A percentile compares a stretch with the other conserved stretches of the same genome.
Evolutionary conservation across 2,888 invertebrate genomes (phyloP).

Genomic region (Argyresthia goedartella): DNA sequence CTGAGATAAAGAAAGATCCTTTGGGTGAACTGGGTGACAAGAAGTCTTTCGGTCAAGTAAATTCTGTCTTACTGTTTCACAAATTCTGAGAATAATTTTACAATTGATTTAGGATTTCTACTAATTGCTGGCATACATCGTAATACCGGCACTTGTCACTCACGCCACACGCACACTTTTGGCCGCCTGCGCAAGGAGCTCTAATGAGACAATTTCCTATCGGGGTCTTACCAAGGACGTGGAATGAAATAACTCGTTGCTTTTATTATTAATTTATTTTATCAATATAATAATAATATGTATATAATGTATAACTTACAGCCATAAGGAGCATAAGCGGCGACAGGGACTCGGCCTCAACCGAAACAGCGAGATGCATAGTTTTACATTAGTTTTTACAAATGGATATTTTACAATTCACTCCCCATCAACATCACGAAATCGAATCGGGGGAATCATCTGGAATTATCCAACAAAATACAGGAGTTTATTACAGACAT

Average conservation of each 20-base stretch:
- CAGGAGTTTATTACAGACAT: background rate
- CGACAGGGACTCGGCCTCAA: conserved; percentile 7
- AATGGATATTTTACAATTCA: conserved; percentile 1
- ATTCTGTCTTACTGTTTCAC: no score
- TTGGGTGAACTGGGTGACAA: no score
- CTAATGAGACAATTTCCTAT: no score
- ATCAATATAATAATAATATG: conserved; percentile 69
- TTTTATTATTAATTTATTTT: conserved; percentile 70
- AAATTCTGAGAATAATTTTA: no score
- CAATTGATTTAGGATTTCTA: no score
- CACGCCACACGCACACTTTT: no score
- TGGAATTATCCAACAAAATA: background rate
- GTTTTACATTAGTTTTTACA: background rate
- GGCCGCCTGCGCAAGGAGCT: no score
- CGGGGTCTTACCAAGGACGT: background rate
- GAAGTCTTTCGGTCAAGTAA: no score
- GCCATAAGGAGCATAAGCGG: conserved; percentile 40
- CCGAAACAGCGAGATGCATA: background rate
- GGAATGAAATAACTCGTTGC: conserved; percentile 11
- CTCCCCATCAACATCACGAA: background rate
- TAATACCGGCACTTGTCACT: no score
- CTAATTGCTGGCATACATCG: no score
- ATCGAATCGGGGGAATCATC: background rate
- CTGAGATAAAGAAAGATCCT: no score
- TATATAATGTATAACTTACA: conserved; percentile 69